Evolutionary conservation across 2,113 vertebrate species (phyloP).

Genomic region (Saguinus midas): DNA sequence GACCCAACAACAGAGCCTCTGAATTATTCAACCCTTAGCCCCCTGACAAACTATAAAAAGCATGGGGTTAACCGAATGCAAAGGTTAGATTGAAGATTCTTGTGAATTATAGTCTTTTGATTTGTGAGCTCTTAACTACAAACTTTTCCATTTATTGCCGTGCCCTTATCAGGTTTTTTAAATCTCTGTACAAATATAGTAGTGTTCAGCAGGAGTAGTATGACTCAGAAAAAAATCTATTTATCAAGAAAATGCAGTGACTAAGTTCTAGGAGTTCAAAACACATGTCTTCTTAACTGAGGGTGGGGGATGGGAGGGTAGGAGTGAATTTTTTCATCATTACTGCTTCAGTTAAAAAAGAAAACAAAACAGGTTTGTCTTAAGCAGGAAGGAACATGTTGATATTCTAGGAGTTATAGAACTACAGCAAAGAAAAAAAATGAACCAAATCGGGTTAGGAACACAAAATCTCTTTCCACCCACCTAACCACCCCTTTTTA

Average conservation of each 20-base stretch:
- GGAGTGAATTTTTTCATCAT: constrained; percentile 58
- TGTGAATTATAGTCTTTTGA: constrained; percentile 27
- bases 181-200: constrained; percentile 73
- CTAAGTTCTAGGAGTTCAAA: constrained; percentile 72
- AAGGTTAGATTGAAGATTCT: constrained; percentile 17
- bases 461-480: constrained; percentile 56
- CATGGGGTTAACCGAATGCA: neutral
- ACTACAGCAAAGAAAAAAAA: neutral
- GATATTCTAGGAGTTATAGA: neutral
- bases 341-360: constrained; percentile 2
- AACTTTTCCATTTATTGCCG: constrained; percentile 48
- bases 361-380: constrained; percentile 55
- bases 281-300: constrained; percentile 54
- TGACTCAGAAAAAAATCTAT: constrained; percentile 74
- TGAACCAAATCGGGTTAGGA: constrained; percentile 40
- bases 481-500: constrained; percentile 51
- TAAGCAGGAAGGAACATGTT: constrained; percentile 44
- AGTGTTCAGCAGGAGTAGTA: constrained; percentile 67
- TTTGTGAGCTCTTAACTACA: constrained; percentile 43
- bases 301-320: constrained; percentile 27
- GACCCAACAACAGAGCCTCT: neutral
- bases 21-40: neutral
- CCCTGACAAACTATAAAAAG: constrained; percentile 35
- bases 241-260: constrained; percentile 70
- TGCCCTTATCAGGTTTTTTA: constrained; percentile 72